Base-by-base conservation (phyloP, 2,797 vertebrate genomes). In the Muscicapa striata region DNA sequence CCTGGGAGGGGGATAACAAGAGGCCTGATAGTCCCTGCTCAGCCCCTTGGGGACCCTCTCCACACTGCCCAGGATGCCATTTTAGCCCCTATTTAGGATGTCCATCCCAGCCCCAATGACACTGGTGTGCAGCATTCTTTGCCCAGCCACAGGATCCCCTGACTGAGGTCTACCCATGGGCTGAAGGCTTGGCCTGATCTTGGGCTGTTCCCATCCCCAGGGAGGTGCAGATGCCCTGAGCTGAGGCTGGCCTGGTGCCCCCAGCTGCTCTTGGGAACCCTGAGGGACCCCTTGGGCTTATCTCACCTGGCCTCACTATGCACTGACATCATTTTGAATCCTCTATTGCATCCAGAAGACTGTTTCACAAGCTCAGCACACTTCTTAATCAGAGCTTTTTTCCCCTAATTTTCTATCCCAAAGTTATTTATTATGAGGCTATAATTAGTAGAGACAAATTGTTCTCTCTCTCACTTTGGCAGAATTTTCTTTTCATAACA, bases 31-130 rank as follows among this genome's bases (percentile, higher is more conserved):
- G 34, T 41, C 30, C 36, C 40, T 67, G 62, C 26, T 9, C 17
- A 38, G 21, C 9, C 10, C 3, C 8, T 5, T 1, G 3, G 18
- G 45, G 32, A 45, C 12, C 30, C 9, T 5, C 6, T 14, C 9
- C 6, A 57, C 0, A 0, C 24, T 32, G 13, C 12, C 38, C 46
- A 74, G 67, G 38, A 41, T 72, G 17, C 30, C 57, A 61, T 57
- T 73, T 85, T 51, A 90, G 27, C 15, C 24, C 15, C 12, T 13
- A 1, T 29, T 17, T 22, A 34, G 38, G 22, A 38, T 4, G 3
- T 21, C 38, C 6, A 14, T 58, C 38, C 34, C 62, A 52, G 34
- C 23, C n/a, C 18, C 18, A 21, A 4, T 5, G 46, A 43, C 1
- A 0, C 22, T 66, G 48, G 2, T 84, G 18, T 45, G 57, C 55